phyloP scores from a whole-genome alignment of 35 echinoderm and acorn worm species.

The Hemicentrotus pulcherrimus region DNA sequence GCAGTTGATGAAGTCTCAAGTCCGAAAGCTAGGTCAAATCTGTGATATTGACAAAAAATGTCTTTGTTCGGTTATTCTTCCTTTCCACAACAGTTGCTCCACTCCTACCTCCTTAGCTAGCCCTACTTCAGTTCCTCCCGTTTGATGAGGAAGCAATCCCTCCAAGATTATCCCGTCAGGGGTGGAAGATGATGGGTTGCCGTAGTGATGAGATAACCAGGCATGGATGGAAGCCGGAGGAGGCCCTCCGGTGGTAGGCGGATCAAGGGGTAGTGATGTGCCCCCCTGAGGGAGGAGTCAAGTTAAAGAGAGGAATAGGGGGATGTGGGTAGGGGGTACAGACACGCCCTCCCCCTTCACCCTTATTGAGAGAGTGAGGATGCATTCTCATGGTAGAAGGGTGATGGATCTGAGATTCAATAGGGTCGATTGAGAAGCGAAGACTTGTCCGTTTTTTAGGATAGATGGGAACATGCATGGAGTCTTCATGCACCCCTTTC shows the following conservation, averaged over 20 bases:
- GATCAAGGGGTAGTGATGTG: background rate
- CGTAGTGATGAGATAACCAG: conserved; percentile 41
- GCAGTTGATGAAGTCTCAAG: background rate
- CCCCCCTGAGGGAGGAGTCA: no score
- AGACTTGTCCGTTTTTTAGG: no score
- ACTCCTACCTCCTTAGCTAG: conserved; percentile 5
- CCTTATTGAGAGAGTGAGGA: no score
- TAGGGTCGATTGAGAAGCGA: no score
- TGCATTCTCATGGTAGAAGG: no score
- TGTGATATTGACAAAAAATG: background rate
- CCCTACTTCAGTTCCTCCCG: background rate
- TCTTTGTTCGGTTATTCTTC: conserved; percentile 12
- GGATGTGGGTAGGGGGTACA: no score
- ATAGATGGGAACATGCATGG: no score
- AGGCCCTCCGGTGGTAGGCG: background rate
- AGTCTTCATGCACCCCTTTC: no score
- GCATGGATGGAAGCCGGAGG: background rate
- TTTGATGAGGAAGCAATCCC: conserved; percentile 27
- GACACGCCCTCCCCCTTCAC: no score
- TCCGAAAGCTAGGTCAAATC: background rate
- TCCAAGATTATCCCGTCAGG: background rate
- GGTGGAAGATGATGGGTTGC: background rate
- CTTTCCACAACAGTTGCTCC: background rate
- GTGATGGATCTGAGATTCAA: no score
- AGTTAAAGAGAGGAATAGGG: no score